phyloP scores from a whole-genome alignment of 2,888 invertebrate species.

The Leucozona laternaria region DNA sequence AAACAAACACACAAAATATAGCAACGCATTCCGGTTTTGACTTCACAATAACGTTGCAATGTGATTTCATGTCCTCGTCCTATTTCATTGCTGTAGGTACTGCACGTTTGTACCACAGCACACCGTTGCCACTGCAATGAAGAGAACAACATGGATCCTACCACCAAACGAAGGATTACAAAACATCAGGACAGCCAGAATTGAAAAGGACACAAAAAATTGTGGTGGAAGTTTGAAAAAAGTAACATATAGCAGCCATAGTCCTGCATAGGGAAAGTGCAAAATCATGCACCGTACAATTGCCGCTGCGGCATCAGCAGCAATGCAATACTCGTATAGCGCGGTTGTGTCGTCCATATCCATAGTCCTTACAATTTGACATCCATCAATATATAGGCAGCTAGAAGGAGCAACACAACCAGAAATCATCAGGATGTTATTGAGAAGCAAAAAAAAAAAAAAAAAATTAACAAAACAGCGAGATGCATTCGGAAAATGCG shows the following conservation, averaged over 20 bases:
- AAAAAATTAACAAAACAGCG: conserved; percentile 58
- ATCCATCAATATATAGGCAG: conserved; percentile 58
- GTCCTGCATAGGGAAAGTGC: conserved; percentile 49
- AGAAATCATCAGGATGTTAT: conserved; percentile 20
- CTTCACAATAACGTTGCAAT: conserved; percentile 12
- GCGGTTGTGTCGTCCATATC: too few relatives aligned
- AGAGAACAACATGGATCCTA: conserved; percentile 29
- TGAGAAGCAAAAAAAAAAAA: neutral
- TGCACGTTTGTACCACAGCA: neutral
- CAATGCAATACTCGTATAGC: conserved; percentile 60
- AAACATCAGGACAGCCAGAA: conserved; percentile 23
- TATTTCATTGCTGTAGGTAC: neutral
- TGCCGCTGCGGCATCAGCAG: conserved; percentile 18
- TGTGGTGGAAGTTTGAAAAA: conserved; percentile 22
- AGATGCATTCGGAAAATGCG: conserved; percentile 70
- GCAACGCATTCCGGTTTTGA: conserved; percentile 10
- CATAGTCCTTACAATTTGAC: conserved; percentile 43
- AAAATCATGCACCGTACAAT: conserved; percentile 64
- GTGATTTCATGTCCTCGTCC: conserved; percentile 9
- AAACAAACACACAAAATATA: neutral
- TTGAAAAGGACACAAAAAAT: conserved; percentile 47
- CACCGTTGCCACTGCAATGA: neutral
- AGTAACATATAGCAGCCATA: conserved; percentile 6
- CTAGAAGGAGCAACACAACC: conserved; percentile 18
- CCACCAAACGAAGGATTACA: conserved; percentile 43